phyloP scores from a whole-genome alignment of 2,113 vertebrate genomes.

The Lathamus discolor region DNA sequence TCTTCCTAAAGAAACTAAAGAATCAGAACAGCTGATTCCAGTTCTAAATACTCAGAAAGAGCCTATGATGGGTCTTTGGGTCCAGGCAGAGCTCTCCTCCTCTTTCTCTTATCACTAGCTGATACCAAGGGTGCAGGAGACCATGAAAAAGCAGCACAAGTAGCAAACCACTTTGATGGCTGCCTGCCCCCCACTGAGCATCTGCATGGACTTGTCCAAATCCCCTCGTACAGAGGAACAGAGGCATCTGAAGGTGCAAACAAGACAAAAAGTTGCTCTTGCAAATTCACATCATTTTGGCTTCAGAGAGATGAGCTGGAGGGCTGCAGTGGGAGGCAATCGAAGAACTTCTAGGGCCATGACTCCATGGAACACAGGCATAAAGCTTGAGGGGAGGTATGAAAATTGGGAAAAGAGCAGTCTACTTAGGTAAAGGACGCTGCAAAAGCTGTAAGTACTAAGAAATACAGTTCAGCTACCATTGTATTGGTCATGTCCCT shows the following conservation, averaged over 20 bases:
- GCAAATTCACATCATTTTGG: background rate
- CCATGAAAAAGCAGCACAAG: background rate
- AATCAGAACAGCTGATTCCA: background rate
- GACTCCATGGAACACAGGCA: background rate
- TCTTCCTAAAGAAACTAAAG: background rate
- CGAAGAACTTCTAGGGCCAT: background rate
- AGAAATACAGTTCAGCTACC: background rate
- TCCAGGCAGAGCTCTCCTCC: background rate
- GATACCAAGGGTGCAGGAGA: background rate
- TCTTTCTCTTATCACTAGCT: background rate
- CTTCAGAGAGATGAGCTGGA: background rate
- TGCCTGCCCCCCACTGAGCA: background rate
- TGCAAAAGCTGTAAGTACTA: background rate
- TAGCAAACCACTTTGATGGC: background rate
- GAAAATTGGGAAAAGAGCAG: background rate
- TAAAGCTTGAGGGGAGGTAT: background rate
- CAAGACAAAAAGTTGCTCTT: background rate
- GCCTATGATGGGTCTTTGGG: background rate
- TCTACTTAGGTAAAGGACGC: background rate
- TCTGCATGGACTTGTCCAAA: background rate
- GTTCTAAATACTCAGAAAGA: background rate
- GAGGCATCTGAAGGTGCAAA: background rate
- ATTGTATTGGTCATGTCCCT: background rate
- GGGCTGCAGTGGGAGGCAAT: fast-evolving
- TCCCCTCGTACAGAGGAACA: background rate